Conservation (phyloP, 1,140 invertebrate genomes). For the Hetaerina americana region DNA sequence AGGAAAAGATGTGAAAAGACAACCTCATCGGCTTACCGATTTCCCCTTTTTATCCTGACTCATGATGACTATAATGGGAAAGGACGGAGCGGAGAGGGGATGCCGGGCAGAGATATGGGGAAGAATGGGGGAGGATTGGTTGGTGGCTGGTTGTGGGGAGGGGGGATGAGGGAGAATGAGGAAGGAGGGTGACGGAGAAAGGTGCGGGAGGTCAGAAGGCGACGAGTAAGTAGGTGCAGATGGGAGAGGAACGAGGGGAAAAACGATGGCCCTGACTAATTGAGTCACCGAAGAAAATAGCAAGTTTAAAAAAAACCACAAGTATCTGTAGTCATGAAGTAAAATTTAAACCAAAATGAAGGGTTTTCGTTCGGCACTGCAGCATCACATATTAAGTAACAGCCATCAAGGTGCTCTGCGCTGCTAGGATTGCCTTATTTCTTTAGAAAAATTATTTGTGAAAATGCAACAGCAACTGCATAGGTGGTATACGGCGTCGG, state of each 20-base stretch:
- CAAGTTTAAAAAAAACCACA: too few relatives aligned
- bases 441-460: too few relatives aligned
- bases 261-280: background rate
- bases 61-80: background rate
- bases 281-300: background rate
- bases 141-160: too few relatives aligned
- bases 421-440: too few relatives aligned
- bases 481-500: too few relatives aligned
- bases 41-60: background rate
- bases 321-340: too few relatives aligned
- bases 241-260: background rate
- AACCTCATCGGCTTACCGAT: background rate
- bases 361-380: too few relatives aligned
- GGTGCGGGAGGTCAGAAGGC: background rate
- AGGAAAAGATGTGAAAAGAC: background rate
- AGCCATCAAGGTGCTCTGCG: too few relatives aligned
- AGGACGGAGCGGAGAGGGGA: background rate
- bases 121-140: background rate
- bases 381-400: too few relatives aligned
- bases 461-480: too few relatives aligned
- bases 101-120: background rate
- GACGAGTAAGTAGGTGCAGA: background rate
- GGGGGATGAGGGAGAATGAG: background rate
- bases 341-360: too few relatives aligned
- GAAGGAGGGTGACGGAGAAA: background rate